A percentile compares a stretch with the other conserved stretches of the same genome.
Conservation (phyloP, 2,113 vertebrate species). For the Catharus fuscescens region DNA sequence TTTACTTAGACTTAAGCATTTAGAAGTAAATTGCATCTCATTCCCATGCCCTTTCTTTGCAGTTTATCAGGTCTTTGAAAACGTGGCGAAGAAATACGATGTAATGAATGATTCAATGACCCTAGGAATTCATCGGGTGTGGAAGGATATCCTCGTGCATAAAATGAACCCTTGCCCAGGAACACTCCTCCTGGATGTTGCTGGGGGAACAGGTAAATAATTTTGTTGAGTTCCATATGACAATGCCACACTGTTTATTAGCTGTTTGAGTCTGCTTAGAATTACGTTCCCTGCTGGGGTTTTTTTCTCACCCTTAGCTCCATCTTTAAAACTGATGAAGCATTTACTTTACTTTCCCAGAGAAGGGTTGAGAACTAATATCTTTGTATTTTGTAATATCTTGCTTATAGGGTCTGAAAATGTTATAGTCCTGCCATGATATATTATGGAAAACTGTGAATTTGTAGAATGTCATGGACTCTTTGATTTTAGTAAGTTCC, state of each 20-base stretch:
- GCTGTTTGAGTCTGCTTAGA: neutral
- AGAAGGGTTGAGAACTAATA: neutral
- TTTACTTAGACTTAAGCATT: neutral
- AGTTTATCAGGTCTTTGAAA: conserved; percentile 96
- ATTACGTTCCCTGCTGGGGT: accelerated
- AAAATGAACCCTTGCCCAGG: conserved; percentile 90
- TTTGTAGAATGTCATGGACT: neutral
- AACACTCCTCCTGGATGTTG: conserved; percentile 87
- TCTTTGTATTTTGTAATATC: neutral
- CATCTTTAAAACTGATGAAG: neutral
- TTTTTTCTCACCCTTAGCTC: accelerated
- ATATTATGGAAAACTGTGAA: neutral
- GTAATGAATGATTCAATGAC: conserved; percentile 98
- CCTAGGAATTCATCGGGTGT: conserved; percentile 91
- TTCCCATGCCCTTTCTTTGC: neutral
- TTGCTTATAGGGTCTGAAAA: neutral
- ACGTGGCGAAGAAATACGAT: conserved; percentile 92
- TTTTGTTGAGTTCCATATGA: neutral
- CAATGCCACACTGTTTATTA: neutral
- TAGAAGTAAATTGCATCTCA: neutral
- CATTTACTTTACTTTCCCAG: neutral
- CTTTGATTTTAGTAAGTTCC: neutral
- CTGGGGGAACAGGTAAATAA: conserved; percentile 91
- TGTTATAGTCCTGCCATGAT: neutral
- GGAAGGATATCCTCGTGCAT: conserved; percentile 90